A percentile compares a stretch with the other conserved stretches of the same genome.
phyloP scores from a whole-genome alignment of 1,140 invertebrate genomes.

The Anthonomus grandis region DNA sequence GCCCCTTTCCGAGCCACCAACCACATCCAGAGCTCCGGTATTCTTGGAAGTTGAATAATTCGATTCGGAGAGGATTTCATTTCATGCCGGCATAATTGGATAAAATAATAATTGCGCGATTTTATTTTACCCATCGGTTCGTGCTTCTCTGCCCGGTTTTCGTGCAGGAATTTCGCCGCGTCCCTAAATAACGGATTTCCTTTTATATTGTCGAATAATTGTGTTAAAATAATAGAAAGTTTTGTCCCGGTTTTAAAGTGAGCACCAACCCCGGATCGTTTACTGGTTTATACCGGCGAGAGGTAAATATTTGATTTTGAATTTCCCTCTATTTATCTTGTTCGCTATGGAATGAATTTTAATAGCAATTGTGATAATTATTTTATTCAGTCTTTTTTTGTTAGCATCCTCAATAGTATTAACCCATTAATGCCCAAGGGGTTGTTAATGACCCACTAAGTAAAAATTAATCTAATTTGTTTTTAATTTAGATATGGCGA shows the following conservation, averaged over 20 bases:
- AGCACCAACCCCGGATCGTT: conserved; percentile 5
- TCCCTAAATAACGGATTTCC: conserved; percentile 13
- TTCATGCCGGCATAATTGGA: conserved; percentile 26
- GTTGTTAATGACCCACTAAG: no score
- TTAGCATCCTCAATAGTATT: no score
- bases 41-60: conserved; percentile 27
- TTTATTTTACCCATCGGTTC: conserved; percentile 18
- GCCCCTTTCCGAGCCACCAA: no score
- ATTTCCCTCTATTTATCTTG: no score
- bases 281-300: conserved; percentile 2
- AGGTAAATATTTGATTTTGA: no score
- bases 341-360: no score
- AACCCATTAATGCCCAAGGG: no score
- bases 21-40: conserved; percentile 17
- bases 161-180: conserved; percentile 13
- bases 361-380: no score
- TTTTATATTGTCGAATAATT: conserved; percentile 27
- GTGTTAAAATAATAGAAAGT: conserved; percentile 27
- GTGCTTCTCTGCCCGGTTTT: conserved; percentile 18
- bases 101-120: conserved; percentile 24
- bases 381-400: no score
- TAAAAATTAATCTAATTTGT: no score
- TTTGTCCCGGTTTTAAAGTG: conserved; percentile 12
- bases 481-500: no score
- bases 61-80: conserved; percentile 24